Conservation (phyloP, 2,888 invertebrate species). For the Drymonia ruficornis region DNA sequence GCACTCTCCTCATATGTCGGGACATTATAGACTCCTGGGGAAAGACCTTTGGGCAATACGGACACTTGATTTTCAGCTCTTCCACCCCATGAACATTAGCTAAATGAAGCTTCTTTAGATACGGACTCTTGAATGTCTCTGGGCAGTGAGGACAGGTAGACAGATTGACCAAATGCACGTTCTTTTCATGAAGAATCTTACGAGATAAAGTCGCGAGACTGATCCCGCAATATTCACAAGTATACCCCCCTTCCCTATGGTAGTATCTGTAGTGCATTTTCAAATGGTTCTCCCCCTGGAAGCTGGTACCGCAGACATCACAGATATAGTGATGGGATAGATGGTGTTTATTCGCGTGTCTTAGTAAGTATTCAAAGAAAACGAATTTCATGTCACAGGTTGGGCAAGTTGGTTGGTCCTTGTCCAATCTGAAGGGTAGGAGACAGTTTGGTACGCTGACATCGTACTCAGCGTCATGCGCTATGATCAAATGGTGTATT, state of each 20-base stretch:
- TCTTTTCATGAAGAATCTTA: conserved; percentile 75
- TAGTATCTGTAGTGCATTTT: conserved; percentile 79
- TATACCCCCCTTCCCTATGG: conserved; percentile 73
- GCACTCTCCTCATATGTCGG: conserved; percentile 85
- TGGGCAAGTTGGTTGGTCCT: conserved; percentile 68
- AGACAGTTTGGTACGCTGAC: conserved; percentile 72
- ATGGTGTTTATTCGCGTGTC: conserved; percentile 77
- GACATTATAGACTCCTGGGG: conserved; percentile 85
- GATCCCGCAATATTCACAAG: conserved; percentile 77
- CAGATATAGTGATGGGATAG: conserved; percentile 77
- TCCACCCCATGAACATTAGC: conserved; percentile 75
- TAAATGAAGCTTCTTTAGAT: conserved; percentile 71
- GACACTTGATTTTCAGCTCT: conserved; percentile 76
- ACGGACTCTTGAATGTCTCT: conserved; percentile 75
- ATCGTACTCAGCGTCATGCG: conserved; percentile 77
- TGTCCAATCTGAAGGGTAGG: conserved; percentile 72
- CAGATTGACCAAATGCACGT: conserved; percentile 69
- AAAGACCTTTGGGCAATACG: conserved; percentile 76
- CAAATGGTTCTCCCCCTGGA: conserved; percentile 77
- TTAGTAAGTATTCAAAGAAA: conserved; percentile 72
- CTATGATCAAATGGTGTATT: conserved; percentile 74
- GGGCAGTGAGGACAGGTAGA: conserved; percentile 72
- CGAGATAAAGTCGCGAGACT: conserved; percentile 73
- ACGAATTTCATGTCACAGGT: conserved; percentile 75
- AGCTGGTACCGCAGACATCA: conserved; percentile 76